Evolutionary conservation across 2,888 invertebrate genomes (phyloP).

Genomic region (Fragum fragum): DNA sequence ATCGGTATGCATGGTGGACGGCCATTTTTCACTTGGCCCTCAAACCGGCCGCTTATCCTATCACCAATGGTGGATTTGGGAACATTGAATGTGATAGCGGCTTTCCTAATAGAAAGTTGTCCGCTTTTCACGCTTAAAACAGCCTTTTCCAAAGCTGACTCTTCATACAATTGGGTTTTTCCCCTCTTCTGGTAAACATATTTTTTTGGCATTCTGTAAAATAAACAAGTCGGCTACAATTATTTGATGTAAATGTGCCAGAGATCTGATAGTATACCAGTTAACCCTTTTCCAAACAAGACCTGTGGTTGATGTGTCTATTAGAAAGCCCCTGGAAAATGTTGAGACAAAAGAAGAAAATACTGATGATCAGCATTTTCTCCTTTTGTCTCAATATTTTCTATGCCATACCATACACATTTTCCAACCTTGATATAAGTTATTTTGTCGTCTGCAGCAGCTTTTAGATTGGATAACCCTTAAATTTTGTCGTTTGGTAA

Average conservation of each 20-base stretch:
- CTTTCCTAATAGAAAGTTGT: conserved; percentile 32
- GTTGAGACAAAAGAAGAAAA: conserved; percentile 9
- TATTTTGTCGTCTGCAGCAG: conserved; percentile 1
- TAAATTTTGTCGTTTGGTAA: conserved; percentile 6
- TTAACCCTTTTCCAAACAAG: conserved; percentile 6
- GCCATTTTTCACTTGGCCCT: conserved; percentile 27
- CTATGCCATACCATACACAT: neutral
- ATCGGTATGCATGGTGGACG: conserved; percentile 42
- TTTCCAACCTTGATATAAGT: conserved; percentile 1
- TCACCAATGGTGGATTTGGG: conserved; percentile 42
- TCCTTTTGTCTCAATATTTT: conserved; percentile 16
- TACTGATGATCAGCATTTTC: conserved; percentile 13
- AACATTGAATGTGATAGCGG: conserved; percentile 28
- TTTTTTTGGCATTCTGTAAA: conserved; percentile 26
- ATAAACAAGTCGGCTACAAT: conserved; percentile 2
- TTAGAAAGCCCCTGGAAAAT: neutral
- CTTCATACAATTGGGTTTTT: conserved; percentile 7
- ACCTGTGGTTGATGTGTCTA: neutral
- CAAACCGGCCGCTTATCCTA: conserved; percentile 31
- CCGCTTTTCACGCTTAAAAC: conserved; percentile 30
- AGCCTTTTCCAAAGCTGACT: conserved; percentile 10
- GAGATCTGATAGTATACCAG: conserved; percentile 1
- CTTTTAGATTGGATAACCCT: conserved; percentile 1
- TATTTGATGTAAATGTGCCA: neutral
- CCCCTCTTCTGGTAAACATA: conserved; percentile 14